A percentile compares a stretch with the other conserved stretches of the same genome.
These are phyloP conservation scores for Tamandua tetradactyla DNA, from an alignment of 2,797 vertebrate species.

Conservation along the genomic window DNA sequence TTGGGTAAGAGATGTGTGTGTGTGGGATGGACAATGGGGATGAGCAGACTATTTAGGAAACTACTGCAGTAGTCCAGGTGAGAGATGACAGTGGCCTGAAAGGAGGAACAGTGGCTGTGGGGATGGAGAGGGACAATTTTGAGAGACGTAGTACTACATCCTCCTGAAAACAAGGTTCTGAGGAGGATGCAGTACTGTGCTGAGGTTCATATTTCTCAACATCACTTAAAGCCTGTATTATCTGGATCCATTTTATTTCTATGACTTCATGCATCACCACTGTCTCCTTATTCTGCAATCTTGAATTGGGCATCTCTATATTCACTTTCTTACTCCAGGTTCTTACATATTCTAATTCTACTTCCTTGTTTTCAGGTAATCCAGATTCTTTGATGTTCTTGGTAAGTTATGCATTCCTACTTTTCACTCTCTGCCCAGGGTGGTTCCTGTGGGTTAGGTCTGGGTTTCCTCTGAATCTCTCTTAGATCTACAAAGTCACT, in stretches of 20 bases:
- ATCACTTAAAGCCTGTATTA: neutral
- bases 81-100: neutral
- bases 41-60: neutral
- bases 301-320: neutral
- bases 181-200: neutral
- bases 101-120: neutral
- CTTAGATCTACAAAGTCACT: no score
- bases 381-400: no score
- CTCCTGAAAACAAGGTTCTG: neutral
- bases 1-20: neutral
- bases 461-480: no score
- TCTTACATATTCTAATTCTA: neutral
- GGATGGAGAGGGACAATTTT: neutral
- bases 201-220: neutral
- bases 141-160: neutral
- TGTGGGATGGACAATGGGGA: neutral
- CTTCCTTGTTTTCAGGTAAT: neutral
- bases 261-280: neutral
- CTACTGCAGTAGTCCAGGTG: neutral
- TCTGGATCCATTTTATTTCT: neutral
- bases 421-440: no score
- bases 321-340: neutral
- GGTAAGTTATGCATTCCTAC: no score
- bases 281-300: no score
- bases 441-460: no score